Base-by-base conservation (phyloP, 2,888 invertebrate species). In the Dynastes grantii region DNA sequence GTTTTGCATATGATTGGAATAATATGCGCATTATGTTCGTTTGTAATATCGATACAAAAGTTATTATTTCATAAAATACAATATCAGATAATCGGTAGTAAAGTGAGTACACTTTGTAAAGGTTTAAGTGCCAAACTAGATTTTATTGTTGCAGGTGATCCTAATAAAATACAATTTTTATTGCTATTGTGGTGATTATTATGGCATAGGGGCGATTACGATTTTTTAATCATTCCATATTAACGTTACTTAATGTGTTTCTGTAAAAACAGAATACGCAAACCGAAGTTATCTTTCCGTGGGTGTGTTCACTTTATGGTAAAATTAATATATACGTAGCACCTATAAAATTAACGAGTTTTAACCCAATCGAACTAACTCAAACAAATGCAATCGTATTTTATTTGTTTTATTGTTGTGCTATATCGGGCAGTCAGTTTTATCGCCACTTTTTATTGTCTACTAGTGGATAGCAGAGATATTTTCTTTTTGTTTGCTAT, bases 241-340 rank as follows among this genome's bases (percentile, higher is more conserved):
- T 65, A 65, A 65, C 37, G 16, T 65, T 65, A 16, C 40, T 65
- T 65, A 65, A 65, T 65, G n/a, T 9, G 4, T 65, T 65, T 37
- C 3, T n/a, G 16, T 65, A 37, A 13, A 45, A 45, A 45, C 45
- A 45, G 11, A 45, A 45, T 45, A 65, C 22, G 55, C 6, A 55
- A 16, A 55, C 16, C 55, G n/a, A 55, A 55, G 16, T 5, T 55
- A 55, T 55, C 22, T 22, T 22, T 55, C n/a, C 22, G 55, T 55
- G 55, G 55, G 55, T 55, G 55, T 55, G 55, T 55, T 55, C 22
- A 55, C 22, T 55, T 16, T 55, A 45, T 45, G 45, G 45, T 45
- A 45, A 45, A 45, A 45, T 45, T 45, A 45, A 45, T 45, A 45
- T 45, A 45, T 8, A 45, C 45, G 45, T 22, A 22, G 22, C 22